Percentiles rank a stretch among this genome's conserved stretches.
Conservation (phyloP, 2,797 vertebrate species). For the Chiloscyllium punctatum region DNA sequence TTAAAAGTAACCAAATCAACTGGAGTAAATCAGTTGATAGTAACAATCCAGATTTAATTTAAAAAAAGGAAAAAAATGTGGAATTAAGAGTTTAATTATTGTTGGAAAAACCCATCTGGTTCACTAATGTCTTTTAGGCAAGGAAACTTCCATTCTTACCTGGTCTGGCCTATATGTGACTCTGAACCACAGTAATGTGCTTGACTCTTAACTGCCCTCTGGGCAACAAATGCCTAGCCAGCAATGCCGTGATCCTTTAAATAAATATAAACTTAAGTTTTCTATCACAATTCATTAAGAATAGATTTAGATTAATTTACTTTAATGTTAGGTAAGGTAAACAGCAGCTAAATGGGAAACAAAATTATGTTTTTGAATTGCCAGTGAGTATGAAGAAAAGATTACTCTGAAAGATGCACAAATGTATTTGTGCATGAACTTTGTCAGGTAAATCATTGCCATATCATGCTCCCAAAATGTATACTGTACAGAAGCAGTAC, state of each 20-base stretch:
- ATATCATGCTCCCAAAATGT: not conserved
- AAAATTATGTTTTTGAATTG: not conserved
- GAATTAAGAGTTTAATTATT: no score
- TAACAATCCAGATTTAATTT: not conserved
- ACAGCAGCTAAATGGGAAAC: not conserved
- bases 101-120: no score
- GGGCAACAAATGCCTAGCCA: no score
- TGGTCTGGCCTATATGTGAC: no score
- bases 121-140: no score
- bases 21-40: not conserved
- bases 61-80: no score
- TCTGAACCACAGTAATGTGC: no score
- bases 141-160: no score
- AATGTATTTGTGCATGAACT: not conserved
- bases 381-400: not conserved
- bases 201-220: no score
- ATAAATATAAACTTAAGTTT: no score
- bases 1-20: not conserved
- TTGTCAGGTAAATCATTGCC: not conserved
- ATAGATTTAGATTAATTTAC: not conserved
- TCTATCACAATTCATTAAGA: no score
- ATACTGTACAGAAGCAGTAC: not conserved
- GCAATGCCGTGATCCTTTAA: no score
- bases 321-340: not conserved
- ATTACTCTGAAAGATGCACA: not conserved